Evolutionary conservation across 2,888 invertebrate species (phyloP), one percentile per base, ranked within the genome.

Genomic region (Rapana venosa): DNA sequence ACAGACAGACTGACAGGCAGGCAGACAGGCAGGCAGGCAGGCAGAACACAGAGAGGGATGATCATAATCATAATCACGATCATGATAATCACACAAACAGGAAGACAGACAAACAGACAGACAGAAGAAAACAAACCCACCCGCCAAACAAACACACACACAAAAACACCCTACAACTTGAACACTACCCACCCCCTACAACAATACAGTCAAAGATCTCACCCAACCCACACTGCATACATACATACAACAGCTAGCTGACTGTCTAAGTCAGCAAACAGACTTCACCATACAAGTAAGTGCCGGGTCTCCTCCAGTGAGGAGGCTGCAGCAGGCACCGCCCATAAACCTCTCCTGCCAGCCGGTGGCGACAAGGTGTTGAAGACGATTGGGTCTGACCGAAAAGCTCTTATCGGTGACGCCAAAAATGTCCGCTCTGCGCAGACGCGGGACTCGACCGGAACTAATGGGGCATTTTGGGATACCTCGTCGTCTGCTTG

Each of bases 391-490:
- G 79, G 26, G 20, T 5, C 79, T 79, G 79, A 79, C 79, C 32
- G n/a, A n/a, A 79, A 20, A 79, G 32, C 79, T n/a, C 79, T 35
- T 35, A 79, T 35, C 30, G 79, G 79, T 35, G 32, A 20, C 35
- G 79, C n/a, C 79, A 79, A 79, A 79, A 79, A 79, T 79, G 79
- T 79, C 79, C 79, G 66, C 79, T 79, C 35, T n/a, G 26, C n/a
- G n/a, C 26, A 30, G 15, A 6, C 30, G 79, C 79, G 30, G 79
- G 30, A 26, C 30, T 35, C 32, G 35, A 79, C 79, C 79, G 79
- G 79, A 79, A 79, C 79, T 35, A 79, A 66, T 66, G 47, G 47
- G 47, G 47, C 47, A 47, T 47, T 47, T 47, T 47, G 47, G 47
- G 47, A 47, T 47, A 47, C 47, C 47, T 47, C 47, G 47, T 47